Evolutionary conservation across 2,888 invertebrate species (phyloP).

Genomic region (Helleia helle): DNA sequence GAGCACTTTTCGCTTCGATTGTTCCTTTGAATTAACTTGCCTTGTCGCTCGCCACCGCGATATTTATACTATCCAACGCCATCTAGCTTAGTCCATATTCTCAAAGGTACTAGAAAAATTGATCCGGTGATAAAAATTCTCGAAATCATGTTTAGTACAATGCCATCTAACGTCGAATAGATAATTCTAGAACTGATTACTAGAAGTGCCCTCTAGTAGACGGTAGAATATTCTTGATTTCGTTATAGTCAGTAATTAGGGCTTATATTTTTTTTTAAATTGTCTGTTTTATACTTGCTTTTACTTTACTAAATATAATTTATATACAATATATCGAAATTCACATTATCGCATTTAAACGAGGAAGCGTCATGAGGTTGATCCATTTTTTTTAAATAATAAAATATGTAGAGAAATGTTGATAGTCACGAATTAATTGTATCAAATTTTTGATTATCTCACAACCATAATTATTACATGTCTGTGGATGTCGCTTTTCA

Average conservation of each 20-base stretch:
- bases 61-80: constrained; percentile 26
- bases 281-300: not conserved
- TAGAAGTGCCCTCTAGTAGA: constrained; percentile 41
- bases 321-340: no score
- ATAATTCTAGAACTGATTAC: not conserved
- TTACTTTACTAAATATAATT: no score
- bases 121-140: not conserved
- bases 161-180: not conserved
- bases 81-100: not conserved
- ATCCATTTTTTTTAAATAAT: no score
- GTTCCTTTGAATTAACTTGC: not conserved
- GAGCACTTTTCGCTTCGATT: constrained; percentile 17
- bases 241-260: not conserved
- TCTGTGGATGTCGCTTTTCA: no score
- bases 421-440: no score
- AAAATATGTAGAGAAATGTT: no score
- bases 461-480: no score
- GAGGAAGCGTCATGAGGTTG: no score
- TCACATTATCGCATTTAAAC: no score
- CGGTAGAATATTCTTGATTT: constrained; percentile 28
- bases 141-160: not conserved
- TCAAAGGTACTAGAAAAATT: not conserved
- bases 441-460: no score
- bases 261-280: not conserved
- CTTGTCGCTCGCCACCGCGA: constrained; percentile 9